Conservation (phyloP, 2,797 vertebrate genomes). For the Diplodus sargus region DNA sequence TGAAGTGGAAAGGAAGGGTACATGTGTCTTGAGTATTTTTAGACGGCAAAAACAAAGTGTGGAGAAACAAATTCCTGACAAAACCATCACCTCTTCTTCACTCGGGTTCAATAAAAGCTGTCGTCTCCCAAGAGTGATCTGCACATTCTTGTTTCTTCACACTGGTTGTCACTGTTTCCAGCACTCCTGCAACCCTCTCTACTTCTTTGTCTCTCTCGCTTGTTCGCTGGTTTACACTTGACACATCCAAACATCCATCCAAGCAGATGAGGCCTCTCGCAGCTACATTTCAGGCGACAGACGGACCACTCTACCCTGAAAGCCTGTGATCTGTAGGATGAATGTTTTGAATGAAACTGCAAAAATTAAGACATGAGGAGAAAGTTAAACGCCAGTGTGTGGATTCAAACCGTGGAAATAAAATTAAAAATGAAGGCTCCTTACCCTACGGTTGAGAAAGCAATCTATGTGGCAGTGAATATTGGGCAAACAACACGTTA, state of each 20-base stretch:
- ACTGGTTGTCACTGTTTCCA: slow-evolving; percentile 34
- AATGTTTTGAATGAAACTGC: neutral
- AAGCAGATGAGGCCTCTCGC: slow-evolving; percentile 12
- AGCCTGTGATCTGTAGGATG: neutral
- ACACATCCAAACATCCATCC: slow-evolving; percentile 12
- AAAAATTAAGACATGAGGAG: slow-evolving; percentile 2
- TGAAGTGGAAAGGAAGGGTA: neutral
- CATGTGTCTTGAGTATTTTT: slow-evolving; percentile 29
- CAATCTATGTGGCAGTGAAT: slow-evolving; percentile 19
- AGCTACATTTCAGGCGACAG: neutral
- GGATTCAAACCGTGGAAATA: slow-evolving; percentile 2
- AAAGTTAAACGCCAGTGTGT: neutral
- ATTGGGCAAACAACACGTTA: slow-evolving; percentile 32
- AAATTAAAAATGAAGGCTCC: neutral
- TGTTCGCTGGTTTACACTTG: slow-evolving; percentile 19
- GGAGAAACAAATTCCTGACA: slow-evolving; percentile 27
- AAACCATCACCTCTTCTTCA: slow-evolving; percentile 37
- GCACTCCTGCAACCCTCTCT: neutral
- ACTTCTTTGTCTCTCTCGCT: slow-evolving; percentile 19
- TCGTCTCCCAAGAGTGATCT: slow-evolving; percentile 30
- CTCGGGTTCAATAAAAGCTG: slow-evolving; percentile 48
- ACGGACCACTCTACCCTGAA: neutral
- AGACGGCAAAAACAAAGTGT: slow-evolving; percentile 18
- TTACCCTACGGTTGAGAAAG: slow-evolving; percentile 28
- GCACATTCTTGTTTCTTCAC: slow-evolving; percentile 45